Base-by-base conservation (phyloP, 2,113 vertebrate species). In the Kryptolebias marmoratus region DNA sequence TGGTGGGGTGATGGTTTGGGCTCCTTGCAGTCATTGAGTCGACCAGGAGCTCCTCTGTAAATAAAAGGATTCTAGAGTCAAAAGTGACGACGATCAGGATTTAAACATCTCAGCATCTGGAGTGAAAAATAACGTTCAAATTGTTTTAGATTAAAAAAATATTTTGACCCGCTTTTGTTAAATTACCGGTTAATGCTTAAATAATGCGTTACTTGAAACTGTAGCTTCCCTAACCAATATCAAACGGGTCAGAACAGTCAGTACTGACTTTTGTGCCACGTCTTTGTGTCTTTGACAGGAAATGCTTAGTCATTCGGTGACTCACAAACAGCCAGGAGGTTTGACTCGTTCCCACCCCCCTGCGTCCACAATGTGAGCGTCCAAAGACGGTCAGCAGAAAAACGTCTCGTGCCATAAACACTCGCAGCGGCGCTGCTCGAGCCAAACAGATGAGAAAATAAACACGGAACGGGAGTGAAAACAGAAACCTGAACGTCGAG, bases 261-360 rank as follows among this genome's bases (percentile, higher is more conserved):
- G 45, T 56, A 5, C 60, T 48, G 50, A 50, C 44, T 36, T n/a
- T 15, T 42, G 16, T 36, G 69, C 71, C 48, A 27, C 3, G 70
- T 65, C 32, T 79, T 7, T 71, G 15, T 64, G 56, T 8, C 31
- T 53, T 27, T 73, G 32, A 39, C 71, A 85, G 81, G 86, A 91
- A 89, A 84, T 67, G 62, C 79, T 90, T 71, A 91, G 80, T 88
- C 87, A 89, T 22, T 67, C 64, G 0, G 56, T 88, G 83, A 88
- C 87, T 88, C 83, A 89, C 45, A 39, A 2, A 7, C 18, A 22
- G 68, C 63, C 67, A 50, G 15, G 39, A 60, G 71, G 58, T 71
- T 68, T 6, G 0, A 11, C 45, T 68, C 52, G 45, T 79, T 78
- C 82, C 68, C 57, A 61, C 50, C 79, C 87, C 87, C 85, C 83